A percentile compares a stretch with the other conserved stretches of the same genome.
These are phyloP conservation scores for Drosophila sulfurigaster DNA, from an alignment of 1,140 invertebrate genomes.

Conservation along the genomic window DNA sequence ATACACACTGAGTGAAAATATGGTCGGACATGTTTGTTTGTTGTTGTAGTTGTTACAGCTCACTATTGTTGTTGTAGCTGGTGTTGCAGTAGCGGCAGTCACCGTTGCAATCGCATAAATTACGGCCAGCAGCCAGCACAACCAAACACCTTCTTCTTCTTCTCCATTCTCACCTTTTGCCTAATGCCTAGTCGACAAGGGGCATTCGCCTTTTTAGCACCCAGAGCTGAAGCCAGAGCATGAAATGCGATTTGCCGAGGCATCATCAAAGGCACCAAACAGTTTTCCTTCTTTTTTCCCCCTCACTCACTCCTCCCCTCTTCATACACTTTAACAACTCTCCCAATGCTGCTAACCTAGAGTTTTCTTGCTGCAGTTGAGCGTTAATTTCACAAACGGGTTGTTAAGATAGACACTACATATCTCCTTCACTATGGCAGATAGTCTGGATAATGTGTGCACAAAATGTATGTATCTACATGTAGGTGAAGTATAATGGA, in stretches of 20 bases:
- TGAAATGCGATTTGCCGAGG: slow-evolving; percentile 72
- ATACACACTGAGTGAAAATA: slow-evolving; percentile 67
- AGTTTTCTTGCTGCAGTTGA: slow-evolving; percentile 15
- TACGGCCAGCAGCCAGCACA: slow-evolving; percentile 52
- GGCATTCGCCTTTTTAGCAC: slow-evolving; percentile 81
- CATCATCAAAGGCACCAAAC: slow-evolving; percentile 51
- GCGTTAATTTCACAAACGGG: slow-evolving; percentile 64
- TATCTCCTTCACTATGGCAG: slow-evolving; percentile 9
- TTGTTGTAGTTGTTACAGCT: slow-evolving; percentile 33
- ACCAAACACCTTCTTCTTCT: slow-evolving; percentile 4
- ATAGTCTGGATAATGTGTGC: slow-evolving; percentile 5
- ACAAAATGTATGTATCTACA: slow-evolving; percentile 10
- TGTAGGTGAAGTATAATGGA: slow-evolving; percentile 62
- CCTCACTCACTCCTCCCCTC: too few relatives aligned
- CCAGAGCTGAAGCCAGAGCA: slow-evolving; percentile 64
- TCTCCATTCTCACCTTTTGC: slow-evolving; percentile 30
- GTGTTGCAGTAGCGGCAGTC: slow-evolving; percentile 74
- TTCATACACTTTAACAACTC: background rate
- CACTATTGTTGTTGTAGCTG: slow-evolving; percentile 16
- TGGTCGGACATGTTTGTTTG: slow-evolving; percentile 63
- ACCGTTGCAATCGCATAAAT: slow-evolving; percentile 83
- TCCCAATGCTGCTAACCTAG: background rate
- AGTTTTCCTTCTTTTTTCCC: background rate
- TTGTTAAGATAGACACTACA: slow-evolving; percentile 34
- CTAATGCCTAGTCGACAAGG: slow-evolving; percentile 42